Percentiles rank a stretch among this genome's conserved stretches.
phyloP scores from a whole-genome alignment of 2,113 vertebrate species.

The Leuciscus idus region DNA sequence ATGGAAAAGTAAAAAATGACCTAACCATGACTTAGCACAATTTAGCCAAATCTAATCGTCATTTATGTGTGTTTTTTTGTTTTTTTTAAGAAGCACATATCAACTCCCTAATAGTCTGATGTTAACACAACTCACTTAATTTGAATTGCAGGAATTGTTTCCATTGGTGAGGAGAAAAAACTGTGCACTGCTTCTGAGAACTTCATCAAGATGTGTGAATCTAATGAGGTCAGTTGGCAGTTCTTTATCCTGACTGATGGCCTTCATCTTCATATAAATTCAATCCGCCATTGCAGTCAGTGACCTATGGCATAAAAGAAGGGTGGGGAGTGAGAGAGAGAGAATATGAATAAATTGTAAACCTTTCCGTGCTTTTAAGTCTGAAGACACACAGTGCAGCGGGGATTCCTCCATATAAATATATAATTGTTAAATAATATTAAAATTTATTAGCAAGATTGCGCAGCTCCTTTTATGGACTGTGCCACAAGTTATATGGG shows the following conservation, averaged over 20 bases:
- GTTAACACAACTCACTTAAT: not conserved
- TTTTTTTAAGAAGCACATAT: not conserved
- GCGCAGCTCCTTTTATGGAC: not conserved
- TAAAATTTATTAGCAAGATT: not conserved
- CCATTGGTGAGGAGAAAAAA: slow-evolving; percentile 89
- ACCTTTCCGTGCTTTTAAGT: not conserved
- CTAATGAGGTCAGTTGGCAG: slow-evolving; percentile 87
- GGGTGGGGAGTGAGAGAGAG: not conserved
- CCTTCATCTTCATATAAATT: slow-evolving; percentile 6
- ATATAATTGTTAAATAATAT: not conserved
- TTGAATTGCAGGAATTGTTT: slow-evolving; percentile 83
- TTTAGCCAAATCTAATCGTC: not conserved
- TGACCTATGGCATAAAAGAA: not conserved
- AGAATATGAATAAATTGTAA: slow-evolving; percentile 16
- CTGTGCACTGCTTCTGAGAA: slow-evolving; percentile 89
- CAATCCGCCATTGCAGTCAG: not conserved
- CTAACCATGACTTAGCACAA: not conserved
- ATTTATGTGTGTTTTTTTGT: not conserved
- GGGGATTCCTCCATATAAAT: slow-evolving; percentile 3
- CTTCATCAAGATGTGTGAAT: slow-evolving; percentile 94
- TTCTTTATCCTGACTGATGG: not conserved
- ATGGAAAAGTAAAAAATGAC: not conserved
- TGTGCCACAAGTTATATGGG: not conserved
- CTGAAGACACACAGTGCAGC: not conserved
- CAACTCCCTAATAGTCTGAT: not conserved